These are phyloP conservation scores for Rhabdomys dilectus DNA, from an alignment of 2,113 vertebrate species.

Conservation along the genomic window DNA sequence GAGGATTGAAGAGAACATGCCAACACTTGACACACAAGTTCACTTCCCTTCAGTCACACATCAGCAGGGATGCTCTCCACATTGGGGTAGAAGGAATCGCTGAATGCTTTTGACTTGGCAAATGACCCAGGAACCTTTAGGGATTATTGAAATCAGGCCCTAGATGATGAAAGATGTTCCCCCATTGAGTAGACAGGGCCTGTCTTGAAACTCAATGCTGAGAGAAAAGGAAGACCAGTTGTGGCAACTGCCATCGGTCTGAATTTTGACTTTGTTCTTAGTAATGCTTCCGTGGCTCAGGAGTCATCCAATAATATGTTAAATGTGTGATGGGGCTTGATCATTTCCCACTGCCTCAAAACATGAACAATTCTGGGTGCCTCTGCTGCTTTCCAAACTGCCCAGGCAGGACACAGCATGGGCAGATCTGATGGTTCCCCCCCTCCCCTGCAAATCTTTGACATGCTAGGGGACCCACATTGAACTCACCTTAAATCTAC, in stretches of 20 bases:
- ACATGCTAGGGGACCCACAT: neutral
- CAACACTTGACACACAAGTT: neutral
- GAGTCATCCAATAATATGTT: conserved; percentile 8
- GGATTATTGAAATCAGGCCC: conserved; percentile 1
- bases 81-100: neutral
- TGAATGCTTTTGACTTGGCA: conserved; percentile 21
- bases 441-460: neutral
- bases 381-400: conserved; percentile 19
- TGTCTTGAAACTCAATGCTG: conserved; percentile 52
- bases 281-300: conserved; percentile 30
- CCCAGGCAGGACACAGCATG: neutral
- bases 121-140: conserved; percentile 37
- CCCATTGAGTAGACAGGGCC: conserved; percentile 10
- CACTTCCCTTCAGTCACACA: neutral
- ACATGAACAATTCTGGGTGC: neutral
- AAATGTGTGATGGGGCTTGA: neutral
- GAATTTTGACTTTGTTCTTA: conserved; percentile 55
- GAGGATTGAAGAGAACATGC: neutral
- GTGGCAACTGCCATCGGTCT: conserved; percentile 20
- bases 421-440: neutral
- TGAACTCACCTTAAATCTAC: conserved; percentile 5
- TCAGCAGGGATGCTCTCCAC: neutral
- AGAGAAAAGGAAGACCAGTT: conserved; percentile 66
- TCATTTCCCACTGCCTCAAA: conserved; percentile 28
- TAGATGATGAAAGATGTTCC: conserved; percentile 28